Evolutionary conservation across 2,888 invertebrate species (phyloP), one percentile per base, ranked within the genome.

Genomic region (Busseola fusca): DNA sequence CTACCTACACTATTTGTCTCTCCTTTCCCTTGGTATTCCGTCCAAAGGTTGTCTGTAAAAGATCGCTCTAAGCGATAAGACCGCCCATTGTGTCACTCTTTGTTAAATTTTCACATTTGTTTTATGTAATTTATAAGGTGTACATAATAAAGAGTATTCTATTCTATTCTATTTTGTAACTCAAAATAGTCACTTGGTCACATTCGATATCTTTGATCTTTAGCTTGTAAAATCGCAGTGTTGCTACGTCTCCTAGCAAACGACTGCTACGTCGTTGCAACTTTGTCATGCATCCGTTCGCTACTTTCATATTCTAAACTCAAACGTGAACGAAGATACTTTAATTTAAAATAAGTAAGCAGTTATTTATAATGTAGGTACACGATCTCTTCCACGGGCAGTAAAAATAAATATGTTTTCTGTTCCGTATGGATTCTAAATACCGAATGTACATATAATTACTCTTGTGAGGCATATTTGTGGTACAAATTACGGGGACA

Each of bases 401-500:
- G 56, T 42, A 45, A 62, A 59, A 70, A 42, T 27, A 45, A 52
- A 62, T 16, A 45, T 21, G 48, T 57, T 40, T 30, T 52, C 14
- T 50, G 14, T 34, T 48, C 16, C 14, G 0, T 16, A 34, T 21
- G 27, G 1, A 25, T 62, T 62, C 27, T 58, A 40, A n/a, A 40
- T 63, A n/a, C 5, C 3, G 25, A 72, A 78, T 48, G n/a, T 78
- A 48, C 21, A n/a, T 59, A 40, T 62, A 42, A 66, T 67, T 60
- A 67, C 30, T 40, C 34, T 57, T 10, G 30, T 64, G 58, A 34
- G 52, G 48, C 57, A 65, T 63, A 75, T 69, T 69, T 69, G 65
- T 62, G 64, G 62, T 52, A 76, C 76, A 69, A 66, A 60, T 68
- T 58, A 70, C 25, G 64, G 34, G 54, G 66, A 62, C 52, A 18